phyloP scores from a whole-genome alignment of 2,888 invertebrate species.

The Ferdinandea cuprea region DNA sequence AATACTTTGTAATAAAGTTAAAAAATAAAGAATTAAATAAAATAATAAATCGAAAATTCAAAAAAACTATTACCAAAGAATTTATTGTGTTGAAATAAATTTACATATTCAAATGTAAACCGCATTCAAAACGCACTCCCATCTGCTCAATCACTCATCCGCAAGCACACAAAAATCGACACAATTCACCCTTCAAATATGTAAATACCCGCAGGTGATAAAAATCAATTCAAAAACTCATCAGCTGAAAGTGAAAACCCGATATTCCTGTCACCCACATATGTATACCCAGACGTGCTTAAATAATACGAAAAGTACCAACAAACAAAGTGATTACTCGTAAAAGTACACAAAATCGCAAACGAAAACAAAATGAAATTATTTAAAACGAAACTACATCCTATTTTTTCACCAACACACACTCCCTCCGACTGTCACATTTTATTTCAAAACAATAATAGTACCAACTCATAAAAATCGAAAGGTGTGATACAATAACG shows the following conservation, averaged over 20 bases:
- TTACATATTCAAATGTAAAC: no score
- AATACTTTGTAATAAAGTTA: no score
- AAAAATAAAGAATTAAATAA: no score
- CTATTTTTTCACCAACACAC: not conserved
- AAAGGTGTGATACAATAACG: slow-evolving; percentile 47
- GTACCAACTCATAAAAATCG: slow-evolving; percentile 7
- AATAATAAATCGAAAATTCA: no score
- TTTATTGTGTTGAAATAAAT: no score
- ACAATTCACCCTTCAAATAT: not conserved
- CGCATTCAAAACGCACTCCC: no score
- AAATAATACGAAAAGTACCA: slow-evolving; percentile 18
- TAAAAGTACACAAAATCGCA: slow-evolving; percentile 3
- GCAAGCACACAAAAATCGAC: slow-evolving; percentile 1
- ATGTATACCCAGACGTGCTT: slow-evolving; percentile 26
- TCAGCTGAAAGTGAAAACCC: slow-evolving; percentile 9
- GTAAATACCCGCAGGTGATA: slow-evolving; percentile 4
- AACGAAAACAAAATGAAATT: slow-evolving; percentile 9
- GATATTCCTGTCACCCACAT: not conserved
- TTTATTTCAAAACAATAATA: not conserved
- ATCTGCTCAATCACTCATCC: no score
- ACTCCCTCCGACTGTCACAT: not conserved
- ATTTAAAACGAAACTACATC: slow-evolving; percentile 26
- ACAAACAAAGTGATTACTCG: slow-evolving; percentile 47
- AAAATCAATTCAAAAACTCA: slow-evolving; percentile 35
- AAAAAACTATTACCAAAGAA: no score